These are phyloP conservation scores for Liasis olivaceus DNA, from an alignment of 2,797 vertebrate genomes.

Conservation along the genomic window DNA sequence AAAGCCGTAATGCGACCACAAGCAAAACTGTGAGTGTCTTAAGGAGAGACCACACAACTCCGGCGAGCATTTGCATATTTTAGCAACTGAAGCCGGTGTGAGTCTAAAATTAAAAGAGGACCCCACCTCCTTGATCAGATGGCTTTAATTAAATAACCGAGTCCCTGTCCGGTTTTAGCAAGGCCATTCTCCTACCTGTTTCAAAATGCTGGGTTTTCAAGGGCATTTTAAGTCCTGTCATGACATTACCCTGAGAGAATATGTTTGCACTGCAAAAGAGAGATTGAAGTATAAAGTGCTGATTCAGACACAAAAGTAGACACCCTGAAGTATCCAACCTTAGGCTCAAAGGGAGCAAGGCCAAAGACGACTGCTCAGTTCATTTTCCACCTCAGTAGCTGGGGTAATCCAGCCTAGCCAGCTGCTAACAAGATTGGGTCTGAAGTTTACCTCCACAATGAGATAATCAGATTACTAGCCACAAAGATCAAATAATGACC, in stretches of 20 bases:
- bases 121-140: slow-evolving; percentile 76
- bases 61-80: slow-evolving; percentile 96
- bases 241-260: slow-evolving; percentile 66
- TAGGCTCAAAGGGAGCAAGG: slow-evolving; percentile 95
- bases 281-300: slow-evolving; percentile 88
- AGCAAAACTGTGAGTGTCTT: slow-evolving; percentile 99
- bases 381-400: slow-evolving; percentile 99
- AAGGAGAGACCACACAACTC: slow-evolving; percentile 98
- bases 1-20: slow-evolving; percentile 97
- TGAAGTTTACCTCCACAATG: slow-evolving; percentile 99
- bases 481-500: slow-evolving; percentile 99
- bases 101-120: slow-evolving; percentile 80
- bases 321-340: slow-evolving; percentile 85
- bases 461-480: slow-evolving; percentile 99
- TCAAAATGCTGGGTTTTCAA: slow-evolving; percentile 41
- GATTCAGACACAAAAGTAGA: slow-evolving; percentile 87
- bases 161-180: slow-evolving; percentile 52
- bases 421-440: slow-evolving; percentile 99
- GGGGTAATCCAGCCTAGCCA: slow-evolving; percentile 98
- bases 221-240: slow-evolving; percentile 49
- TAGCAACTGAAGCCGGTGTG: slow-evolving; percentile 85
- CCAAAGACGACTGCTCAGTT: slow-evolving; percentile 99
- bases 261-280: slow-evolving; percentile 74
- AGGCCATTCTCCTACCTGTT: slow-evolving; percentile 63
- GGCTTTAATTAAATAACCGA: slow-evolving; percentile 69